Conservation (phyloP, 2,113 vertebrate species). For the Oncorhynchus masou region DNA sequence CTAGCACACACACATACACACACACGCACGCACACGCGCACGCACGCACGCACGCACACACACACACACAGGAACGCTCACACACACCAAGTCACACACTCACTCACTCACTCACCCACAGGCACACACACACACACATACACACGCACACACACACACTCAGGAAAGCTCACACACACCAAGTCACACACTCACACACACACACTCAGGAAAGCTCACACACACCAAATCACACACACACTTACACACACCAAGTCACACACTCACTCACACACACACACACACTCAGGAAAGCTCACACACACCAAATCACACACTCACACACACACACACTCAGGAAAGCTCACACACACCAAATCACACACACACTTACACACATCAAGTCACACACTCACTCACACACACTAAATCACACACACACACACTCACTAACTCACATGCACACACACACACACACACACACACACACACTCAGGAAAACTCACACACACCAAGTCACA, state of each 20-base stretch:
- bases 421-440: neutral
- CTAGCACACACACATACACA: constrained; percentile 5
- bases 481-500: no score
- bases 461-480: no score
- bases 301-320: neutral
- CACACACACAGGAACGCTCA: constrained; percentile 10
- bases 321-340: no score
- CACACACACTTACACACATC: neutral
- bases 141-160: neutral
- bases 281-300: neutral
- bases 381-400: no score
- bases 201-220: no score
- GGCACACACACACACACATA: neutral
- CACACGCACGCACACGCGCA: constrained; percentile 7
- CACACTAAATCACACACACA: neutral
- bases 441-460: no score
- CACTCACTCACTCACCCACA: no score
- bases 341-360: no score
- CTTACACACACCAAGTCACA: no score
- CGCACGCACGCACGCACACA: neutral
- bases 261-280: no score
- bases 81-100: neutral
- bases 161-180: neutral
- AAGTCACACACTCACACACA: no score
- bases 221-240: no score